A percentile compares a stretch with the other conserved stretches of the same genome.
phyloP scores from a whole-genome alignment of 2,113 vertebrate species.

The Nerophis lumbriciformis region DNA sequence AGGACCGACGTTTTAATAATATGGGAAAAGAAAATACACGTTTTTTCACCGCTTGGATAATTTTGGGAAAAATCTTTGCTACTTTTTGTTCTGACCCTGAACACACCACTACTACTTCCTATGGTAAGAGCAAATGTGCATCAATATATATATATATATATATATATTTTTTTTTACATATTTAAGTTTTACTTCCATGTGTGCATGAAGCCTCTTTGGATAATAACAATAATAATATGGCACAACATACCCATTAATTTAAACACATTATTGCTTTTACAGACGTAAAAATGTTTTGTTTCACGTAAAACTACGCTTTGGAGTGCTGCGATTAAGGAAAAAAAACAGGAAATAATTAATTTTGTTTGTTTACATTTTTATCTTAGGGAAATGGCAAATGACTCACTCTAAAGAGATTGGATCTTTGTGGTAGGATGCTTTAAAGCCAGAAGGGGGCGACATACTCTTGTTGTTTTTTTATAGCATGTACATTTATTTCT shows the following conservation, averaged over 20 bases:
- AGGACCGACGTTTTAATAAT: conserved; percentile 39
- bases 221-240: too few relatives aligned
- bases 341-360: too few relatives aligned
- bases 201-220: too few relatives aligned
- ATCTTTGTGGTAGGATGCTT: conserved; percentile 2
- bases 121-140: conserved; percentile 64
- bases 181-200: conserved; percentile 15
- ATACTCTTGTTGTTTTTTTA: conserved; percentile 2
- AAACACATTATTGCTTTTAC: background rate
- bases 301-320: background rate
- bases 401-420: too few relatives aligned
- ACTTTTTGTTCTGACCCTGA: conserved; percentile 55
- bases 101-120: conserved; percentile 25
- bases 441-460: conserved; percentile 61
- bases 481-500: too few relatives aligned
- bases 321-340: too few relatives aligned
- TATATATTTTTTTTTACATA: background rate
- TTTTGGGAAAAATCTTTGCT: conserved; percentile 51
- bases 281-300: background rate
- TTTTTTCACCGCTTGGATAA: conserved; percentile 68
- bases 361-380: too few relatives aligned
- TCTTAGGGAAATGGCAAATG: too few relatives aligned
- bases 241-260: background rate
- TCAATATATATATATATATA: too few relatives aligned
- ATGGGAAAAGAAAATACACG: conserved; percentile 63